Conservation (phyloP, 1,140 invertebrate species). For the Venturia canescens region DNA sequence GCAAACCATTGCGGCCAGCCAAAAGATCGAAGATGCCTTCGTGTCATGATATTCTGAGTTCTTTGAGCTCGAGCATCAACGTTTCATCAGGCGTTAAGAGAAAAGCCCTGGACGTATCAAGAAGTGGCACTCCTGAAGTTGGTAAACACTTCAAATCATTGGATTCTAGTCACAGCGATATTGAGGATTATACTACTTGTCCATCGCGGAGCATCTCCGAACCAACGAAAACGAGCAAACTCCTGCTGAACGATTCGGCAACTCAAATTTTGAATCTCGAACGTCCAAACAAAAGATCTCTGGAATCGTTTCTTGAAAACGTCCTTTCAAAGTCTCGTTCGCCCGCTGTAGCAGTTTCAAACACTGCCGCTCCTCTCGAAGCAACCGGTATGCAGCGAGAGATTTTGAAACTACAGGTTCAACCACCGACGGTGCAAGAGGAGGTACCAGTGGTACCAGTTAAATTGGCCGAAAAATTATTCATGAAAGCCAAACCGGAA, state of each 20-base stretch:
- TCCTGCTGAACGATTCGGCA: constrained; percentile 9
- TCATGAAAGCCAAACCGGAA: constrained; percentile 72
- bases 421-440: background rate
- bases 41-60: constrained; percentile 74
- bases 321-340: constrained; percentile 51
- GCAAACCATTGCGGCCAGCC: constrained; percentile 64
- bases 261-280: background rate
- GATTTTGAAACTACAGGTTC: background rate
- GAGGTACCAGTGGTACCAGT: constrained; percentile 7
- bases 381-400: background rate
- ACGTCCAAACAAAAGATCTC: constrained; percentile 42
- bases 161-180: constrained; percentile 52
- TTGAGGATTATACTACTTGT: background rate
- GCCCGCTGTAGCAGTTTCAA: background rate
- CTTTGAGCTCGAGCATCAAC: constrained; percentile 71
- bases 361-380: background rate
- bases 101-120: constrained; percentile 72
- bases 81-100: constrained; percentile 70
- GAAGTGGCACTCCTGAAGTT: constrained; percentile 67
- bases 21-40: constrained; percentile 73
- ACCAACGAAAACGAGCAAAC: constrained; percentile 6
- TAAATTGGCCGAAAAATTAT: constrained; percentile 70
- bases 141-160: constrained; percentile 73
- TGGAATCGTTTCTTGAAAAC: constrained; percentile 42
- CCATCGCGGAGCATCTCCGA: background rate